Base-by-base conservation (phyloP, 2,888 invertebrate species). In the Polyommatus iphigenia region DNA sequence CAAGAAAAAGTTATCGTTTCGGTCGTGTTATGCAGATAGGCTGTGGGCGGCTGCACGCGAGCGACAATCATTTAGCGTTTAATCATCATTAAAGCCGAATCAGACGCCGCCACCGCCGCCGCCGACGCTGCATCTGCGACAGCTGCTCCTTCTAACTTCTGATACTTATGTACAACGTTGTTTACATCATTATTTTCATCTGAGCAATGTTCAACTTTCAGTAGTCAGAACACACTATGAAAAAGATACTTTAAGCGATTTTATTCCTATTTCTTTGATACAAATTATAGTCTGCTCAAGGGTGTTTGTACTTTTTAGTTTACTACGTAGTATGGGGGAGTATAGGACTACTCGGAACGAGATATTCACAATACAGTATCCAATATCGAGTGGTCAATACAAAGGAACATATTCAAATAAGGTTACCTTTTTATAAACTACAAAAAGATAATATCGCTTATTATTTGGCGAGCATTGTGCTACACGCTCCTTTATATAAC, bases 81-180 rank as follows among this genome's bases (percentile, higher is more conserved):
- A 93, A 93, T 94, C 94, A 92, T 92, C 89, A 93, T 94, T 93
- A 94, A 93, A 94, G 86, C 83, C 84, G 86, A 90, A 94, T 94
- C 94, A 93, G 90, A 85, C 86, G 82, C 83, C 84, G 85, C 24
- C 59, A 13, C 62, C 84, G 83, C 83, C 85, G 85, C 46, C 46
- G 46, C 15, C 54, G 46, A 8, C 13, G 54, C 79, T 88, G 88
- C 87, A 87, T 85, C 88, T 78, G 89, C 90, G 89, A 86, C 91
- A 89, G 91, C 91, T 89, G 90, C 87, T 85, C 84, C 87, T 85
- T 85, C 85, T 81, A 85, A 84, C 83, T 83, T 86, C 88, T 92
- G 32, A 67, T 77, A 71, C 54, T 71, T 41, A 57, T 36, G 36
- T 13, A 71, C 15, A n/a, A 7, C 5, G 46, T 13, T 24, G 41